Evolutionary conservation across 2,797 vertebrate species (phyloP).

Genomic region (Leuciscus waleckii): DNA sequence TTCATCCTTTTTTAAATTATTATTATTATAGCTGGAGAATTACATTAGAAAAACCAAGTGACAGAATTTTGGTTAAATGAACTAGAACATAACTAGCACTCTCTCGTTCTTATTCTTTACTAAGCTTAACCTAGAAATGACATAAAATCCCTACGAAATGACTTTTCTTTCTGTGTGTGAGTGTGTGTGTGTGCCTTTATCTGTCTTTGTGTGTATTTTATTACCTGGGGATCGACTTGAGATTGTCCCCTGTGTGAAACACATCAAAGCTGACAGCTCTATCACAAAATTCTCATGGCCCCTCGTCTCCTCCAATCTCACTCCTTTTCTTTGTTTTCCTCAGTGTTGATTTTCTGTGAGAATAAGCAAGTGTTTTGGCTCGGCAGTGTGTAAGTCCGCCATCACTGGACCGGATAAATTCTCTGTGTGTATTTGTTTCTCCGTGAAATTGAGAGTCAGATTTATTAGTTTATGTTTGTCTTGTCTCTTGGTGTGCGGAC

Average conservation of each 20-base stretch:
- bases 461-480: conserved; percentile 48
- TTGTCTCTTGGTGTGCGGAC: conserved; percentile 19
- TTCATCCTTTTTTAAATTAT: neutral
- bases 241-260: conserved; percentile 71
- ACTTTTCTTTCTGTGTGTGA: neutral
- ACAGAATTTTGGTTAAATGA: neutral
- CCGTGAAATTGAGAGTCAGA: conserved; percentile 48
- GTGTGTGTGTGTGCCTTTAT: neutral
- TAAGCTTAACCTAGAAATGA: conserved; percentile 10
- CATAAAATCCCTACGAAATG: neutral
- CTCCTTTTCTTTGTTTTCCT: conserved; percentile 16
- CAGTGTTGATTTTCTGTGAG: conserved; percentile 43
- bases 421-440: conserved; percentile 47
- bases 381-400: neutral
- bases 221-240: conserved; percentile 52
- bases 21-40: neutral
- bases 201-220: conserved; percentile 35
- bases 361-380: conserved; percentile 44
- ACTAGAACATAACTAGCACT: neutral
- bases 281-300: conserved; percentile 74
- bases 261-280: conserved; percentile 75
- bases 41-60: neutral
- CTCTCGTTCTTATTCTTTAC: neutral
- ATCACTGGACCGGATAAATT: conserved; percentile 45
- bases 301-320: conserved; percentile 50